Conservation (phyloP, 2,888 invertebrate genomes). For the Disparrhopalites patrizii region DNA sequence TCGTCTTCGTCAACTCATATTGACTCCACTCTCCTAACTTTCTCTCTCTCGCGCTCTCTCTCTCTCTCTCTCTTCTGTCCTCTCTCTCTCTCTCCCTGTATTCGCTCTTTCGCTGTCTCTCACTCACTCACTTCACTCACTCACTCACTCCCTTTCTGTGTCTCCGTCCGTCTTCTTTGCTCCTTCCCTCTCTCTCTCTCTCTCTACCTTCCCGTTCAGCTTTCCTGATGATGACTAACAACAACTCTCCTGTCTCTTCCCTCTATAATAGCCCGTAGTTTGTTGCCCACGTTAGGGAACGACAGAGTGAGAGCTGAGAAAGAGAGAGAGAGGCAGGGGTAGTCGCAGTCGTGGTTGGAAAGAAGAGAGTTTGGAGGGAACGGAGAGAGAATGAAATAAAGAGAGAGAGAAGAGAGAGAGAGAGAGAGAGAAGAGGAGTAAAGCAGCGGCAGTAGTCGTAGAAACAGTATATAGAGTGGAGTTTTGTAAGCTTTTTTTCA, state of each 20-base stretch:
- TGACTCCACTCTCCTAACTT: constrained; percentile 5
- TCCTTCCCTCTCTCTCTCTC: neutral
- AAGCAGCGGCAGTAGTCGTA: neutral
- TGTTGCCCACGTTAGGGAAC: constrained; percentile 3
- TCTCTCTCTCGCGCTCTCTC: neutral
- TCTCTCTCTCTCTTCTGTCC: neutral
- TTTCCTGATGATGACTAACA: constrained; percentile 11
- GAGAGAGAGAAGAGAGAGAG: too few species aligned
- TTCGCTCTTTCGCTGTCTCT: too few species aligned
- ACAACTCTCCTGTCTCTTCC: constrained; percentile 5
- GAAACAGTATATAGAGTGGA: too few species aligned
- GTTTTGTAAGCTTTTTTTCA: constrained; percentile 2
- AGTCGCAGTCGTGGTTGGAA: too few species aligned
- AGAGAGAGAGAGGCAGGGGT: too few species aligned
- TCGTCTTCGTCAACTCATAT: constrained; percentile 14
- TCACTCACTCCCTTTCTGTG: neutral
- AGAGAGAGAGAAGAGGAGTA: too few species aligned
- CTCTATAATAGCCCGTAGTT: constrained; percentile 4
- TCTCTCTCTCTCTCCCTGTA: neutral
- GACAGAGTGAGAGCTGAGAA: too few species aligned
- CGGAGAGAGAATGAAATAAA: too few species aligned
- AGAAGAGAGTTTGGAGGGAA: too few species aligned
- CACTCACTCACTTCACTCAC: too few species aligned
- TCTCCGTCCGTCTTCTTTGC: neutral
- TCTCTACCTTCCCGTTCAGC: constrained; percentile 10